Evolutionary conservation across 35 echinoderm and acorn worm genomes (phyloP), one percentile per base, ranked within the genome.

Genomic region (Heliocidaris tuberculata): DNA sequence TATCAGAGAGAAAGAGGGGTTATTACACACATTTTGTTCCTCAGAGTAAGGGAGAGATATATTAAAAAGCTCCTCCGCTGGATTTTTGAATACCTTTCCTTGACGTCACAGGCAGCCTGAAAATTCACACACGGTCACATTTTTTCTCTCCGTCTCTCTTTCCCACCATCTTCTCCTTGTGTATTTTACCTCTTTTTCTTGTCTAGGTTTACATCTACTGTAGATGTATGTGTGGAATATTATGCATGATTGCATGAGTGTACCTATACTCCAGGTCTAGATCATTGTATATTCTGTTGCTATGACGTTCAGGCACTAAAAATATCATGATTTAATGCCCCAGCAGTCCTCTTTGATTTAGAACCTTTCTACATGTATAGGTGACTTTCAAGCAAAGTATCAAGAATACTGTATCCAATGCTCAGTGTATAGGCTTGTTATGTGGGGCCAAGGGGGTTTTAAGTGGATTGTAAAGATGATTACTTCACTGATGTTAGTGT

Each of bases 21-120:
- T 78, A 56, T 56, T 56, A 56, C 15, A 10, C 52, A 24, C 65
- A 78, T 78, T 78, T 12, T 78, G 19, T 78, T 19, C 21, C 65
- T 27, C 19, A n/a, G 65, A 78, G 65, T 78, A 19, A 78, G 65
- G 35, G 65, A 78, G 65, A 21, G 65, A 27, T 78, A 78, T 78
- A 24, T 78, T 78, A 78, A 78, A 78, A 78, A 78, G 65, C 65
- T 19, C 17, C 65, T 78, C 65, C 27, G 27, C 65, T 42, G 87
- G 19, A 89, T 47, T 89, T 89, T 47, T 89, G 87, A 48, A 89
- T 89, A 42, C 87, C 87, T 48, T 48, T 47, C 31, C 31, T 89
- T 89, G 87, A 89, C 87, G 87, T 89, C 87, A 89, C 24, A 48
- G 87, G 9, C 31, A 31, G 87, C 32, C 87, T 89, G 87, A 89